A percentile compares a stretch with the other conserved stretches of the same genome.
phyloP scores from a whole-genome alignment of 2,888 invertebrate genomes.

The Dryobotodes eremita region DNA sequence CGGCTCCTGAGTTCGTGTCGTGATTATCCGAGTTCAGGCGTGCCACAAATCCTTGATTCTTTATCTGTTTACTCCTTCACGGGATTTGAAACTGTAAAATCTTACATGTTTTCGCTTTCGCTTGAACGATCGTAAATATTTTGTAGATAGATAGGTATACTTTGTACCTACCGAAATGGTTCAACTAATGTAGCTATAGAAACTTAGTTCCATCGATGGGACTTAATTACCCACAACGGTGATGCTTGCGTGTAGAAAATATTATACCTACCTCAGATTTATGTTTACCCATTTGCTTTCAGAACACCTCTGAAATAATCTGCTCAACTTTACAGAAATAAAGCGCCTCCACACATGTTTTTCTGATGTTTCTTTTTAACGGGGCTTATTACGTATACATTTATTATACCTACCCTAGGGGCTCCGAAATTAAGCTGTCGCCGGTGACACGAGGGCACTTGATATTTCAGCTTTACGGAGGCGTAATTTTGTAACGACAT shows the following conservation, averaged over 20 bases:
- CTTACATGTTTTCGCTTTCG: background rate
- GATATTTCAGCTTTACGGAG: constrained; percentile 40
- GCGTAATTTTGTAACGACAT: constrained; percentile 61
- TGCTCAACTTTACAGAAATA: constrained; percentile 33
- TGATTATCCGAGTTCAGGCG: constrained; percentile 51
- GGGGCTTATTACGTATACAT: constrained; percentile 45
- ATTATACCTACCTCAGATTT: constrained; percentile 16
- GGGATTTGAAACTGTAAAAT: constrained; percentile 18
- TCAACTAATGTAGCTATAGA: background rate
- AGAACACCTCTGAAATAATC: constrained; percentile 37
- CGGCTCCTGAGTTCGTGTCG: constrained; percentile 24
- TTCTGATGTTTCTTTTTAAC: constrained; percentile 38
- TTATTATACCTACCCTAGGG: constrained; percentile 34
- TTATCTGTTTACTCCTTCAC: constrained; percentile 39
- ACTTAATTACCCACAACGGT: background rate
- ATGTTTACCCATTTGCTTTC: constrained; percentile 31
- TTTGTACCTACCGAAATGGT: background rate
- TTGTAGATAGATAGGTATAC: background rate
- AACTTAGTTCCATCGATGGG: background rate
- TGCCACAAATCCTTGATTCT: constrained; percentile 47
- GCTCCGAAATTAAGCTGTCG: constrained; percentile 55
- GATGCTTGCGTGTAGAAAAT: background rate
- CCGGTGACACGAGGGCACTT: constrained; percentile 30
- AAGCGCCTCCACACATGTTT: constrained; percentile 26
- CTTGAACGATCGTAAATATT: background rate